phyloP scores from a whole-genome alignment of 2,113 vertebrate genomes.

The Entelurus aequoreus region DNA sequence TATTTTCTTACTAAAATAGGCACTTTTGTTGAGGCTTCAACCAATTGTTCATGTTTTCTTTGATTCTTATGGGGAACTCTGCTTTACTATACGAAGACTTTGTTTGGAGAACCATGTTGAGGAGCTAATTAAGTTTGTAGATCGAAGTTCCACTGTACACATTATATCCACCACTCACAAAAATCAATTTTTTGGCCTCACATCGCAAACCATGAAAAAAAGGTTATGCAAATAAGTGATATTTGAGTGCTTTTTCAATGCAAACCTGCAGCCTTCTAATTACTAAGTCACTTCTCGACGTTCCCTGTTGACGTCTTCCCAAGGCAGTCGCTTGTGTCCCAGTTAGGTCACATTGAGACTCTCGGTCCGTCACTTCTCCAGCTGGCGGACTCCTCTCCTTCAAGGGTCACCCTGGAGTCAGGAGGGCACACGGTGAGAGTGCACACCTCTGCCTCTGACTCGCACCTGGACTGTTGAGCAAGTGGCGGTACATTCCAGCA shows the following conservation, averaged over 20 bases:
- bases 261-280: background rate
- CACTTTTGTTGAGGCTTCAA: no score
- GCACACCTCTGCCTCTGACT: constrained; percentile 5
- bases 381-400: constrained; percentile 55
- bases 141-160: no score
- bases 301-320: background rate
- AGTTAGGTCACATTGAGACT: constrained; percentile 24
- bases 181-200: no score
- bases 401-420: constrained; percentile 46
- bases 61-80: no score
- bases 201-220: no score
- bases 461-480: constrained; percentile 49
- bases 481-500: constrained; percentile 32
- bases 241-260: background rate
- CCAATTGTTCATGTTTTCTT: no score
- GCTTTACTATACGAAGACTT: no score
- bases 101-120: no score
- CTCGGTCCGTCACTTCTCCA: constrained; percentile 48
- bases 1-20: background rate
- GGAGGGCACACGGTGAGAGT: constrained; percentile 44
- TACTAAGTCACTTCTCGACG: background rate
- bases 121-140: no score
- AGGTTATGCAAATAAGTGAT: background rate
- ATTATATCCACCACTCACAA: no score
- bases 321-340: constrained; percentile 5